Base-by-base conservation (phyloP, 1,140 invertebrate species). In the Uloborus diversus region DNA sequence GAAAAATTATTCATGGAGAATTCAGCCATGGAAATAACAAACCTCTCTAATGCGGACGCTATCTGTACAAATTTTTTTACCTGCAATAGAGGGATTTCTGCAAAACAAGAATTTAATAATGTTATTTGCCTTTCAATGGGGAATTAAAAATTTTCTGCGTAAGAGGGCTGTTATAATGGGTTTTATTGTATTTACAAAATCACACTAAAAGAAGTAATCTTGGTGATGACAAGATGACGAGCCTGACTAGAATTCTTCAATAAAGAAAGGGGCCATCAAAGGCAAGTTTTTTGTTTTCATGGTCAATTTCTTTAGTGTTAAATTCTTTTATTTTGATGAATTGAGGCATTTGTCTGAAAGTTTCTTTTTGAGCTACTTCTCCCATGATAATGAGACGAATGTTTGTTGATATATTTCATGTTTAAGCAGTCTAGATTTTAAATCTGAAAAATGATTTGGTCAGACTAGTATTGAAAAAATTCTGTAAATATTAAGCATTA, bases 221-320 rank as follows among this genome's bases (percentile, higher is more conserved):
- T 2, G 4, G 28, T 68, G 64, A 68, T 51, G 64, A 66, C 64
- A 66, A 66, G 64, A 51, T 68, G 64, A 68, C 42, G 47, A 68
- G 64, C 17, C 64, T 68, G 47, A 68, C 5, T 64, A 30, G 17
- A 3, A 30, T 30, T 32, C 42, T 30, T 2, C 13, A 30, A 5
- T 68, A 7, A 2, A 20, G 4, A n/a, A 20, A 23, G 30, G 33
- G 25, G 9, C n/a, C 2, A 20, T 32, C 17, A n/a, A 42, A 42
- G 42, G 27, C 64, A 68, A 51, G 64, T 68, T 51, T 28, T 68
- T 68, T 68, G 64, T 20, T 49, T 30, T n/a, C 13, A 20, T 30
- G 20, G 27, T 14, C 42, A 68, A 9, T 37, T 32, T 49, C 17
- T 23, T 32, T 47, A 25, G 25, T 68, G 2, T 9, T 7, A 5